A percentile compares a stretch with the other conserved stretches of the same genome.
Conservation (phyloP, 2,888 invertebrate genomes). For the Fragum whitleyi region DNA sequence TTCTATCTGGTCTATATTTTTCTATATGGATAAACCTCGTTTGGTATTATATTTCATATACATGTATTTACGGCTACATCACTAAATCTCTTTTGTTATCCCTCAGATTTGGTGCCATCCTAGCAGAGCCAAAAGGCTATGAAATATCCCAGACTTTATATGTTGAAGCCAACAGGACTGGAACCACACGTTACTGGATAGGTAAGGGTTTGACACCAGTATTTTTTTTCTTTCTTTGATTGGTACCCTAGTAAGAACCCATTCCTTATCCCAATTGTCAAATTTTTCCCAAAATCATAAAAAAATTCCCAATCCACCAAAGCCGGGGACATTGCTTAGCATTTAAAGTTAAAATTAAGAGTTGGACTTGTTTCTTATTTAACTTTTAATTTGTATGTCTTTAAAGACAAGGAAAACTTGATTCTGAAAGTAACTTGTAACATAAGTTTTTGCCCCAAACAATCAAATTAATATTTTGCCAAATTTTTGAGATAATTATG, state of each 20-base stretch:
- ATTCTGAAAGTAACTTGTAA: no score
- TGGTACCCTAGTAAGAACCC: not conserved
- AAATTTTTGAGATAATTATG: no score
- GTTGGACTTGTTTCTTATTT: no score
- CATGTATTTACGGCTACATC: no score
- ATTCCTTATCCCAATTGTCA: not conserved
- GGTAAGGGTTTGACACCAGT: constrained; percentile 42
- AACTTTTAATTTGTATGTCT: no score
- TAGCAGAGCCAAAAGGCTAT: constrained; percentile 65
- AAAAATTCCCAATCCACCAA: not conserved
- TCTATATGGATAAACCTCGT: no score
- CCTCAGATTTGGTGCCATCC: constrained; percentile 61
- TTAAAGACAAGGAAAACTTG: no score
- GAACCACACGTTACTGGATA: constrained; percentile 58
- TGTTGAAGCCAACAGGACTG: constrained; percentile 13
- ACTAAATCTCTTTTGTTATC: not conserved
- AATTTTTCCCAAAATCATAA: not conserved
- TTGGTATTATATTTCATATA: no score
- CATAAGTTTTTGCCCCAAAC: no score
- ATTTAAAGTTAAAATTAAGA: no score
- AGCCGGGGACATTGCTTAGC: not conserved
- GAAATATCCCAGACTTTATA: constrained; percentile 39
- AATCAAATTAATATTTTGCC: no score
- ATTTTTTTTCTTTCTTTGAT: not conserved
- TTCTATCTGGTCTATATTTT: no score